Evolutionary conservation across 2,888 invertebrate genomes (phyloP).

Genomic region (Euplagia quadripunctaria): DNA sequence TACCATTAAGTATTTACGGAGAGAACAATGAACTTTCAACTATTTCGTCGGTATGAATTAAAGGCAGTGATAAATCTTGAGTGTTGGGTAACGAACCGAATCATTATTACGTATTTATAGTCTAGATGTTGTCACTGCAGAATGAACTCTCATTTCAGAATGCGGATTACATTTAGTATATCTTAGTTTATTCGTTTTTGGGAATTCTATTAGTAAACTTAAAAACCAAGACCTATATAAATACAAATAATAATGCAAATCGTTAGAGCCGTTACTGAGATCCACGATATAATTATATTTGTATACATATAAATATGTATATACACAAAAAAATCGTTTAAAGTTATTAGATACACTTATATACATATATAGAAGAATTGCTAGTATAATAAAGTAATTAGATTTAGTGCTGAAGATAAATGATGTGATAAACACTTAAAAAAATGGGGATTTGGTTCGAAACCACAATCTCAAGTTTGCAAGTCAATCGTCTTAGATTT

Average conservation of each 20-base stretch:
- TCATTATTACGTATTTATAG: slow-evolving; percentile 8
- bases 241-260: background rate
- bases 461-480: no score
- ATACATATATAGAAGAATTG: no score
- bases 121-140: background rate
- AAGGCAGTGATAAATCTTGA: background rate
- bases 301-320: no score
- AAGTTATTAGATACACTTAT: no score
- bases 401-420: no score
- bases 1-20: slow-evolving; percentile 12
- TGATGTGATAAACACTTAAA: no score
- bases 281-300: no score
- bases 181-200: background rate
- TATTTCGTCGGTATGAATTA: slow-evolving; percentile 17
- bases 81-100: slow-evolving; percentile 15
- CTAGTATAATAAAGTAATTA: no score
- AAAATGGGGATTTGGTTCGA: no score
- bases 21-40: slow-evolving; percentile 44
- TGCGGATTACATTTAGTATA: background rate
- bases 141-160: background rate
- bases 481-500: no score
- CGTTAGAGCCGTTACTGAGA: no score
- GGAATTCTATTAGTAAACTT: background rate
- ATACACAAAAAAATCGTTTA: no score
- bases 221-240: background rate